A percentile compares a stretch with the other conserved stretches of the same genome.
Evolutionary conservation across 1,140 invertebrate genomes (phyloP).

Genomic region (Eueides isabella): DNA sequence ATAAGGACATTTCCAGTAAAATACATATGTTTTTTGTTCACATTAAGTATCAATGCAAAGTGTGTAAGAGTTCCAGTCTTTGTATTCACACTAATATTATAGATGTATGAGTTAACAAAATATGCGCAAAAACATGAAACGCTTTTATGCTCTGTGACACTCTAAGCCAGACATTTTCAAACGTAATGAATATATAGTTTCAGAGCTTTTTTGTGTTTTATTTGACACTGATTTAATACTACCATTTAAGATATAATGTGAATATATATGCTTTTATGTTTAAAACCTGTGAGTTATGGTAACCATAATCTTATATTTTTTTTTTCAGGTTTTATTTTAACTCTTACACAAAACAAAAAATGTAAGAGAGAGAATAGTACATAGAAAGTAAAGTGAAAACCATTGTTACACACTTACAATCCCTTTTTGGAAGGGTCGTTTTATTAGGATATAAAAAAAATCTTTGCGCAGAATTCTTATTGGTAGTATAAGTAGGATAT

Average conservation of each 20-base stretch:
- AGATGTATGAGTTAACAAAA: background rate
- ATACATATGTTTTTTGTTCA: too few relatives aligned
- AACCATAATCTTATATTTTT: background rate
- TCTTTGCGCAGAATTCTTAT: background rate
- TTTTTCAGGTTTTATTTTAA: too few relatives aligned
- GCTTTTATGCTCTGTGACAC: background rate
- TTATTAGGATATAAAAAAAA: background rate
- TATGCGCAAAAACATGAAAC: background rate
- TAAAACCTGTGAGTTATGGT: background rate
- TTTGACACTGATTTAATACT: constrained; percentile 6
- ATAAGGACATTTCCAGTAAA: too few relatives aligned
- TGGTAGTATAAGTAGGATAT: background rate
- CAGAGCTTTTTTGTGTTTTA: background rate
- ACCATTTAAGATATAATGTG: background rate
- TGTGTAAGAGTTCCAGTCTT: background rate
- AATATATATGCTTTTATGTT: background rate
- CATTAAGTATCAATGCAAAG: too few relatives aligned
- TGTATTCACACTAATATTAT: background rate
- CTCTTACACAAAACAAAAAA: too few relatives aligned
- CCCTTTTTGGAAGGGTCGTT: background rate
- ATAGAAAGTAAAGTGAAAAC: background rate
- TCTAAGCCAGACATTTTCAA: background rate
- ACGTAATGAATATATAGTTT: constrained; percentile 2
- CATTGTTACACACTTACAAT: background rate
- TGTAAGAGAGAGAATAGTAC: background rate